Base-by-base conservation (phyloP, 2,797 vertebrate genomes). In the Takifugu ocellatus region DNA sequence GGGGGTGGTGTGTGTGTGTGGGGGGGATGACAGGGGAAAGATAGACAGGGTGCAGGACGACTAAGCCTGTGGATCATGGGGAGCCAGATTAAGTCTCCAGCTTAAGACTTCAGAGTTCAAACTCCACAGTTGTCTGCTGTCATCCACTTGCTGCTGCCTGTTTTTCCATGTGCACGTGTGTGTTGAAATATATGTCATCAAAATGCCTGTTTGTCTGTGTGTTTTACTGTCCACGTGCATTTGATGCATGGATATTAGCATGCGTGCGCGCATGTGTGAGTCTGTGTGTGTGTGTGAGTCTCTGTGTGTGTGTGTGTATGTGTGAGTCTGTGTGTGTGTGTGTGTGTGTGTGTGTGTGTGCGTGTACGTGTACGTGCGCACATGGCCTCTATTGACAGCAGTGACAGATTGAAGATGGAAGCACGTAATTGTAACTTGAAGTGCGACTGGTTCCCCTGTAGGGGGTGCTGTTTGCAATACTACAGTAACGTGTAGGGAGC, bases 31-130 rank as follows among this genome's bases (percentile, higher is more conserved):
- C 56, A 71, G 11, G 1, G 31, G 25, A 1, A 31, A 57, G 57
- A 63, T 54, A 45, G 59, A 57, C 8, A 9, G 50, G 11, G 39
- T 25, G 73, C 49, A 55, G 44, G 73, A 49, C 21, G 52, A 61
- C 80, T 91, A 89, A 91, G 85, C 84, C 77, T 21, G 36, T 42
- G 85, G 88, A 91, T 91, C 87, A 88, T 79, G 67, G 75, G 82
- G 78, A 81, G 79, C 74, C 78, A 86, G 87, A 90, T 91, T 89
- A 91, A 86, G 87, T 85, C 86, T 68, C 74, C 82, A 74, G 85
- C 87, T 91, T 90, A 90, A 88, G 88, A 86, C 89, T 84, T 90
- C 85, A 90, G 89, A 91, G 89, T 90, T 85, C 86, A 88, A 85
- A 86, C 77, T 71, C 59, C 71, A 69, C 82, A 84, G 79, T 81